Evolutionary conservation across 53 echinoderm and acorn worm species (phyloP).

Genomic region (Holothuria leucospilota): DNA sequence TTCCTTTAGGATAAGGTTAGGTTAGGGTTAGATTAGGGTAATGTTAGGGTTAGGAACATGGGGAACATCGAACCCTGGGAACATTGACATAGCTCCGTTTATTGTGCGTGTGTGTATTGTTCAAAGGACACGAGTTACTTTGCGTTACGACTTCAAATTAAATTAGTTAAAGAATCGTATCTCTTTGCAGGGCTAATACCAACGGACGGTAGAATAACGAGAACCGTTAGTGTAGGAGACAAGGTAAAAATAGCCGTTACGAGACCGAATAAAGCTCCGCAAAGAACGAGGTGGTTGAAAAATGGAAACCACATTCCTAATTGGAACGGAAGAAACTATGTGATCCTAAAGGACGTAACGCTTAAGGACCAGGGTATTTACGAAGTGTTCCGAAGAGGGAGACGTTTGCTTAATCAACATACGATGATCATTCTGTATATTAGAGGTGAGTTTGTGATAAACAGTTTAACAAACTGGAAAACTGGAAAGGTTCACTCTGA

Average conservation of each 20-base stretch:
- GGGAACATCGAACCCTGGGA: too few relatives aligned
- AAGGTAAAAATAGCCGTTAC: neutral
- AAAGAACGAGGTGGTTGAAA: conserved; percentile 1
- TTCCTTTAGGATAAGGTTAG: too few relatives aligned
- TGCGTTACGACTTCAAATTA: too few relatives aligned
- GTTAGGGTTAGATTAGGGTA: too few relatives aligned
- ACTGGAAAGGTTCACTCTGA: too few relatives aligned
- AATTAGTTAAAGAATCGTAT: neutral
- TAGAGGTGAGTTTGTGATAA: neutral
- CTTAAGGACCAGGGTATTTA: neutral
- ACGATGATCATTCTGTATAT: conserved; percentile 1
- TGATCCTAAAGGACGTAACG: neutral
- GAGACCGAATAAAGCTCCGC: neutral
- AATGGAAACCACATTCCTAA: neutral
- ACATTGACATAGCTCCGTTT: too few relatives aligned
- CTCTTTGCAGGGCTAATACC: conserved; percentile 1
- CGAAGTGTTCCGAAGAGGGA: conserved; percentile 18
- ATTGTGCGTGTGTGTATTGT: too few relatives aligned
- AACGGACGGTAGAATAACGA: neutral
- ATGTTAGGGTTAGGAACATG: too few relatives aligned
- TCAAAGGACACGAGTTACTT: too few relatives aligned
- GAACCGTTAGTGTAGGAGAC: conserved; percentile 17
- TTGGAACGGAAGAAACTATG: neutral
- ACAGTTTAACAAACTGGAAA: too few relatives aligned
- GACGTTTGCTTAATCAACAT: neutral